Percentiles rank a stretch among this genome's conserved stretches.
These are phyloP conservation scores for Orthosia gothica DNA, from an alignment of 2,888 invertebrate species.

Conservation along the genomic window DNA sequence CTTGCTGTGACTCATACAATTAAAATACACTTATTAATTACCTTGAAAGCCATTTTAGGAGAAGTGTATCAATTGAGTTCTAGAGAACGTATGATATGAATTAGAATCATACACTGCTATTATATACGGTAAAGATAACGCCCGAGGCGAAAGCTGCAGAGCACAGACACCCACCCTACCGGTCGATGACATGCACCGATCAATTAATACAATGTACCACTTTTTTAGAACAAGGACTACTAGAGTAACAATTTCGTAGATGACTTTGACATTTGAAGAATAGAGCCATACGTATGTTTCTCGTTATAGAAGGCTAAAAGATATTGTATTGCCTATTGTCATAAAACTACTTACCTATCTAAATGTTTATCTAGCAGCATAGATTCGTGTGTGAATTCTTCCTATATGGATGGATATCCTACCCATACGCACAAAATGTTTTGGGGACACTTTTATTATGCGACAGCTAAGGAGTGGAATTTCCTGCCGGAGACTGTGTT, in stretches of 20 bases:
- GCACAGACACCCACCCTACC: conserved; percentile 40
- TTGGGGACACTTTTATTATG: too few relatives aligned
- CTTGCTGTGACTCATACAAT: not conserved
- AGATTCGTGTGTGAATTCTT: not conserved
- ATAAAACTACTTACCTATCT: not conserved
- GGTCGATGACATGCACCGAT: conserved; percentile 70
- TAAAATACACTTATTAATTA: conserved; percentile 38
- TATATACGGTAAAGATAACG: conserved; percentile 68
- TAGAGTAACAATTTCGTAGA: conserved; percentile 44
- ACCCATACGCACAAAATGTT: too few relatives aligned
- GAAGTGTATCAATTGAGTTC: conserved; percentile 62
- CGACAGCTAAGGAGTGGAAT: too few relatives aligned
- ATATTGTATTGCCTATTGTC: conserved; percentile 1
- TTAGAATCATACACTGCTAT: conserved; percentile 47
- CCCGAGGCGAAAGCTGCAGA: conserved; percentile 62
- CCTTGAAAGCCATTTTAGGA: conserved; percentile 73
- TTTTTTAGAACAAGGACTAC: conserved; percentile 75
- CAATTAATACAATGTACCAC: conserved; percentile 70
- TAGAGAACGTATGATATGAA: conserved; percentile 62
- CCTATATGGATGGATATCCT: too few relatives aligned
- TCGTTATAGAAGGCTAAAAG: not conserved
- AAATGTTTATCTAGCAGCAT: not conserved
- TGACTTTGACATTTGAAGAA: conserved; percentile 46
- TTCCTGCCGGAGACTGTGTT: too few relatives aligned
- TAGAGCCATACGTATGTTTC: conserved; percentile 1